These are phyloP conservation scores for Drosophila parthenogenetica DNA, from an alignment of 2,888 invertebrate species.

Conservation along the genomic window DNA sequence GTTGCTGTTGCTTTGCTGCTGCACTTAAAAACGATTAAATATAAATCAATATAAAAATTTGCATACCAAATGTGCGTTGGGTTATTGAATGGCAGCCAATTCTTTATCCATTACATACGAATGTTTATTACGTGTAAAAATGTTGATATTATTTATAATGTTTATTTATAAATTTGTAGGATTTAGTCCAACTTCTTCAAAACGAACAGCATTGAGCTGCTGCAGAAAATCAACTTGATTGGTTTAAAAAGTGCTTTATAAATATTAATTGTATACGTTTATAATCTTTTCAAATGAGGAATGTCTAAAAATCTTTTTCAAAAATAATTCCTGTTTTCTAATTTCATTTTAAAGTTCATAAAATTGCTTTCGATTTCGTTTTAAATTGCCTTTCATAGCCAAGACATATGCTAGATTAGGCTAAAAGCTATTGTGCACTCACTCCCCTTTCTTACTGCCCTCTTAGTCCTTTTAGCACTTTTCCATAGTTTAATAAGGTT, in stretches of 20 bases:
- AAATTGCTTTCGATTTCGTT: too few species aligned
- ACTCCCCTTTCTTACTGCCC: too few species aligned
- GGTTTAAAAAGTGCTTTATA: too few species aligned
- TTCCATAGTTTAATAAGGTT: conserved; percentile 10
- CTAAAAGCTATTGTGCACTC: too few species aligned
- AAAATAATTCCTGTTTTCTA: too few species aligned
- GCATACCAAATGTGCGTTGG: conserved; percentile 61
- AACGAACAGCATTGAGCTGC: too few species aligned
- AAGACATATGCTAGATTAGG: conserved; percentile 18
- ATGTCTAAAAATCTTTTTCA: too few species aligned
- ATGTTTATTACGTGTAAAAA: conserved; percentile 41
- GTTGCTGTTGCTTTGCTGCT: conserved; percentile 25
- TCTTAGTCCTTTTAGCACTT: background rate
- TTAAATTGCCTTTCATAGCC: too few species aligned
- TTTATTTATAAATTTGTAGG: conserved; percentile 4
- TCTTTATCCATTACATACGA: conserved; percentile 42
- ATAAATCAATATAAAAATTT: conserved; percentile 79
- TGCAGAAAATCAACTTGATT: too few species aligned
- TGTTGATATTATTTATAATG: conserved; percentile 40
- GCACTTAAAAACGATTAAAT: conserved; percentile 80
- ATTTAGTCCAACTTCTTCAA: background rate
- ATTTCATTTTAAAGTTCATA: too few species aligned
- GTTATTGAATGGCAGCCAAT: conserved; percentile 47
- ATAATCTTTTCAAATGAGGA: too few species aligned
- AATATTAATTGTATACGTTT: too few species aligned